Evolutionary conservation across 2,888 invertebrate species (phyloP), one percentile per base, ranked within the genome.

Genomic region (Bursaphelenchus okinawaensis): DNA sequence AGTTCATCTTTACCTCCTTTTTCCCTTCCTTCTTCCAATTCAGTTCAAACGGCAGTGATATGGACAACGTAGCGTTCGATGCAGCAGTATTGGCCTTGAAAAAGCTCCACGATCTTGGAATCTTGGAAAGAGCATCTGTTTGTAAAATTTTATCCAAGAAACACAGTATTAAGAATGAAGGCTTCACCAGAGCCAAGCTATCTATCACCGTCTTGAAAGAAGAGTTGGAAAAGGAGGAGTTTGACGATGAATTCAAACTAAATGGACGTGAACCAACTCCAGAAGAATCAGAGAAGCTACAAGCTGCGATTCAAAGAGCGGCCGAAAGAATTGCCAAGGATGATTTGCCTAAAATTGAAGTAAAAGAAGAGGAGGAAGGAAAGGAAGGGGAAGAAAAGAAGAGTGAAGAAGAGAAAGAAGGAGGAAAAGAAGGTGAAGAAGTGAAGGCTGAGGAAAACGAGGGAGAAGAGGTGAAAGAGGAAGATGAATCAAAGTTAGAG

Each of bases 381-480:
- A 24, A 31, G 57, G n/a, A 23, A 22, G 28, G 23, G 22, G 31
- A 56, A 27, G 29, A 22, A 22, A 23, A 23, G 57, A 28, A 24
- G 27, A 54, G 27, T 57, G 27, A 31, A 28, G 27, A n/a, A 27
- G 6, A 27, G 6, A 22, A 57, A 27, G 31, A 29, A 24, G 31
- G 22, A n/a, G 22, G 20, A 20, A 24, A 4, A 19, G 8, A 24
- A 55, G 8, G 3, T 24, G 26, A 20, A 7, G n/a, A 24, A 28
- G 55, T 1, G 2, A 24, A 31, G 57, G n/a, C 40, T 23, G 28
- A 31, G 22, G 31, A 56, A 27, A 23, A 22, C 29, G 26, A 23
- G 57, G 57, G 23, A 54, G 27, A 54, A 27, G 27, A 31, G 57
- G 27, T 28, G 57, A 28, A 57, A 57, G 28, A 31, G 19, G 28